Percentiles rank a stretch among this genome's conserved stretches.
Evolutionary conservation across 2,113 vertebrate species (phyloP).

Genomic region (Jaculus jaculus): DNA sequence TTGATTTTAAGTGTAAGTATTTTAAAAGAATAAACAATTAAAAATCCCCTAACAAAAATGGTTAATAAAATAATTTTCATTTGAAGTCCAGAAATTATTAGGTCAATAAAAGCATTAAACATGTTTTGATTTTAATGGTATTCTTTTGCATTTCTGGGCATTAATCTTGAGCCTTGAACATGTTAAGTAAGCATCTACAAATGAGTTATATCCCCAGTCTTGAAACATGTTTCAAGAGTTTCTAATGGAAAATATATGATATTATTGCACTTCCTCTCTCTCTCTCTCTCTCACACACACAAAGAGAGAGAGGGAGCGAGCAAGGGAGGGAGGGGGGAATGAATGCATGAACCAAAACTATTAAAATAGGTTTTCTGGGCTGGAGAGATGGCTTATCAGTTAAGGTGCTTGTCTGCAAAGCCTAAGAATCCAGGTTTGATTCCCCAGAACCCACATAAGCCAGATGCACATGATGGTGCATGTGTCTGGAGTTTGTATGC

Average conservation of each 20-base stretch:
- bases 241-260: constrained; percentile 2
- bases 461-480: too few relatives aligned
- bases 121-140: background rate
- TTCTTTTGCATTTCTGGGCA: background rate
- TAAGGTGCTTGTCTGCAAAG: too few relatives aligned
- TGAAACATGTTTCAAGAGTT: background rate
- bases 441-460: too few relatives aligned
- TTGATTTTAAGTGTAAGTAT: constrained; percentile 33
- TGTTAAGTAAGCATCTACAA: background rate
- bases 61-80: constrained; percentile 16
- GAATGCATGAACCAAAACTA: background rate
- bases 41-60: background rate
- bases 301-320: too few relatives aligned
- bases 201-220: background rate
- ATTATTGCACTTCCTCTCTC: background rate
- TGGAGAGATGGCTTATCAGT: too few relatives aligned
- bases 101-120: constrained; percentile 22
- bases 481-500: too few relatives aligned
- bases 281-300: too few relatives aligned
- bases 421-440: too few relatives aligned
- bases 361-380: background rate
- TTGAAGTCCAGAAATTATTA: constrained; percentile 30
- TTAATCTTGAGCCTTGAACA: background rate
- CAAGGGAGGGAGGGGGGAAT: background rate
- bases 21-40: constrained; percentile 27